These are phyloP conservation scores for Acleris laterana DNA, from an alignment of 2,888 invertebrate species.

Conservation along the genomic window DNA sequence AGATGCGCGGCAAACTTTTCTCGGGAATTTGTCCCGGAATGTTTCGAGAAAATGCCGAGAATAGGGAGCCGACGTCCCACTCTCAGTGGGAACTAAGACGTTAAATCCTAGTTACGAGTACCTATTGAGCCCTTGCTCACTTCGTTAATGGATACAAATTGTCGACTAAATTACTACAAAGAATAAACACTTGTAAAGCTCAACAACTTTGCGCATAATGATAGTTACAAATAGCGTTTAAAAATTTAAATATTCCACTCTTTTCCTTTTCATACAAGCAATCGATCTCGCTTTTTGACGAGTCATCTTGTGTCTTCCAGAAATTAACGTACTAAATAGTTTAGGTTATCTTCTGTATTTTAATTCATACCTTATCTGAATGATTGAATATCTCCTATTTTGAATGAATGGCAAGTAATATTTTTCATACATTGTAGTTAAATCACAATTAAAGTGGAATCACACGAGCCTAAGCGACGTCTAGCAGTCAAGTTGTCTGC, in stretches of 20 bases:
- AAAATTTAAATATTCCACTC: background rate
- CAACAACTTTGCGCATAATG: slow-evolving; percentile 8
- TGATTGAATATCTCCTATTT: too few species aligned
- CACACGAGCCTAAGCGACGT: background rate
- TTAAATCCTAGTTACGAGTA: slow-evolving; percentile 73
- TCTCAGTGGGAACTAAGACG: slow-evolving; percentile 69
- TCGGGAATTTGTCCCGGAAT: slow-evolving; percentile 74
- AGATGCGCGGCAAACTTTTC: slow-evolving; percentile 61
- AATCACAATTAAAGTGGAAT: slow-evolving; percentile 5
- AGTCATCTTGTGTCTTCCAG: too few species aligned
- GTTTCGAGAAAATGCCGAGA: slow-evolving; percentile 69
- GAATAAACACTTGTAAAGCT: slow-evolving; percentile 51
- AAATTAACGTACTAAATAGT: too few species aligned
- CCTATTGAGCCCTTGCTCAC: slow-evolving; percentile 68
- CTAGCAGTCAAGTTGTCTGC: background rate
- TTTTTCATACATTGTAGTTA: background rate
- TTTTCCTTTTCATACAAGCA: background rate
- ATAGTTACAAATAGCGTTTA: background rate
- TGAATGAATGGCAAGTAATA: too few species aligned
- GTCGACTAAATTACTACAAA: slow-evolving; percentile 59
- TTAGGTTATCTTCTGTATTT: too few species aligned
- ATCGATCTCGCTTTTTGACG: too few species aligned
- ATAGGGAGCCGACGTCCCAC: slow-evolving; percentile 58
- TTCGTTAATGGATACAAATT: slow-evolving; percentile 73
- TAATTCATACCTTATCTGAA: too few species aligned